Base-by-base conservation (phyloP, 2,888 invertebrate species). In the Troides aeacus region DNA sequence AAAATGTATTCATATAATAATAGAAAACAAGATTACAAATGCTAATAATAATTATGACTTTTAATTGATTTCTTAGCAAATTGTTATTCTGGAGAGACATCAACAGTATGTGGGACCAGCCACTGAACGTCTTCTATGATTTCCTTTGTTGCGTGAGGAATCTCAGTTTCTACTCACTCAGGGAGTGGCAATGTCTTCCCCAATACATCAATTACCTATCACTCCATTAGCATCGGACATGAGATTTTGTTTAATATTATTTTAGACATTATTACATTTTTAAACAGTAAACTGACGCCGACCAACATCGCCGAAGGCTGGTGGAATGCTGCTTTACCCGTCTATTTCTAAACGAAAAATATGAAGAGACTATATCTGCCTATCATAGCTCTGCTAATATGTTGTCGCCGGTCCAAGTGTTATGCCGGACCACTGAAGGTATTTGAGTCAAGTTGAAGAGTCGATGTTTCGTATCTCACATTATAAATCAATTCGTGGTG, bases 281-380 rank as follows among this genome's bases (percentile, higher is more conserved):
- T 60, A 70, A 67, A 70, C 70, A 70, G 70, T 70, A 70, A 66
- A 70, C 70, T 70, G 70, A 66, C 42, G 70, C 66, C 64, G 70
- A 64, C 63, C 53, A 64, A 70, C 66, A 63, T 66, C 58, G 70
- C 66, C 56, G 64, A 64, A 66, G 70, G 70, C 70, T 70, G 66
- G 66, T 66, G 70, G 70, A 70, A 70, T 66, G 70, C 70, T 66
- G 70, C 66, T 66, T 67, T 60, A 60, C 60, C 66, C 66, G 70
- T 67, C 66, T 66, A 70, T 66, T 66, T 60, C 42, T 70, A 64
- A 53, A 63, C 36, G 70, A 66, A 70, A 70, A 65, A 58, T 36
- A 70, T 70, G 70, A 70, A 70, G 70, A 70, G 70, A 70, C 30
- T 70, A 64, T 66, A 66, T 70, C 70, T 70, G 70, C 62, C 70